Conservation (phyloP, 2,888 invertebrate species). For the Silvanus unidentatus region DNA sequence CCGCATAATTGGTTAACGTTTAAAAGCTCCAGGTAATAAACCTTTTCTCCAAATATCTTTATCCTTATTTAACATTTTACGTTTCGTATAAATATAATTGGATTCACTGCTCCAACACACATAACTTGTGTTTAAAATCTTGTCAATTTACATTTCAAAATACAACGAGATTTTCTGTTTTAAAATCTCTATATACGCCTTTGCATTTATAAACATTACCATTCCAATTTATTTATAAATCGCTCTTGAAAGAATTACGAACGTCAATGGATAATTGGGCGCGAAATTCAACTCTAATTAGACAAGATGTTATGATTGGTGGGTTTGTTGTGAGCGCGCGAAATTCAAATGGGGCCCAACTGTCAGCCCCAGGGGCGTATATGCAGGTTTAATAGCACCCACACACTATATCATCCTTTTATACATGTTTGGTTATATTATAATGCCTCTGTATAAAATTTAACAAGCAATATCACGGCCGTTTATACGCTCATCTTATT, state of each 20-base stretch:
- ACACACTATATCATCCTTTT: too few species aligned
- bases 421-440: too few species aligned
- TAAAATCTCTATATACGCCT: conserved; percentile 48
- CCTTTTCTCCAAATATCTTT: conserved; percentile 33
- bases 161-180: too few species aligned
- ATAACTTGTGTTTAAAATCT: conserved; percentile 17
- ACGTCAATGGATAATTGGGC: conserved; percentile 5
- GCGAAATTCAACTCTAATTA: too few species aligned
- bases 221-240: conserved; percentile 49
- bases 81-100: neutral
- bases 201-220: conserved; percentile 46
- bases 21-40: conserved; percentile 46
- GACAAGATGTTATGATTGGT: too few species aligned
- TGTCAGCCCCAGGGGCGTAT: too few species aligned
- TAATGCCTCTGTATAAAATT: conserved; percentile 23
- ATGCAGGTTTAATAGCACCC: too few species aligned
- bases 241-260: too few species aligned
- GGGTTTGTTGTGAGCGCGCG: too few species aligned
- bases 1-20: conserved; percentile 46
- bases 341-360: too few species aligned
- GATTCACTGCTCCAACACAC: too few species aligned
- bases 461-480: conserved; percentile 38
- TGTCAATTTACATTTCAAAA: conserved; percentile 48
- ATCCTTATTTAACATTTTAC: conserved; percentile 12
- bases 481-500: conserved; percentile 38